A percentile compares a stretch with the other conserved stretches of the same genome.
These are phyloP conservation scores for Champsocephalus esox DNA, from an alignment of 2,797 vertebrate genomes.

Conservation along the genomic window DNA sequence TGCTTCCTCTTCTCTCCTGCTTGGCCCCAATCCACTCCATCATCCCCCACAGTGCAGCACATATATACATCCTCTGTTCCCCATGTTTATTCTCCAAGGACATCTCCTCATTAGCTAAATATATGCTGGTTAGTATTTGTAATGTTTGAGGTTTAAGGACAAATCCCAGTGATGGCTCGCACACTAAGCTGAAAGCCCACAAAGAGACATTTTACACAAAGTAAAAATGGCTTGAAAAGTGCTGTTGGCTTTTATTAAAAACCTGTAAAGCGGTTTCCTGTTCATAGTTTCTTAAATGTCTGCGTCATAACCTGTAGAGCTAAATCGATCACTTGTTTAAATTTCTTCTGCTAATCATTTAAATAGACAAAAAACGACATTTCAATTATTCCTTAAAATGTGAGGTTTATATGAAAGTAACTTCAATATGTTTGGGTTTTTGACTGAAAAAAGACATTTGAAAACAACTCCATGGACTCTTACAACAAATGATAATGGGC, in stretches of 20 bases:
- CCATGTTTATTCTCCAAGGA: slow-evolving; percentile 74
- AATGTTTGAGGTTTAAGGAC: slow-evolving; percentile 67
- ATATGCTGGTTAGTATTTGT: slow-evolving; percentile 75
- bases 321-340: not conserved
- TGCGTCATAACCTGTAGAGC: not conserved
- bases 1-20: slow-evolving; percentile 80
- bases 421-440: not conserved
- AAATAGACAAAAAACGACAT: no score
- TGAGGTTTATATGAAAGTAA: not conserved
- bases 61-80: slow-evolving; percentile 72
- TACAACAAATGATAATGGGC: not conserved
- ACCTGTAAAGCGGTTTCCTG: not conserved
- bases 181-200: slow-evolving; percentile 32
- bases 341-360: not conserved
- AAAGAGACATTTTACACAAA: slow-evolving; percentile 29
- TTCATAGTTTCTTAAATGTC: slow-evolving; percentile 4
- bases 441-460: not conserved
- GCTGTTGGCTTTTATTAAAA: slow-evolving; percentile 13
- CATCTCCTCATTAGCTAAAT: slow-evolving; percentile 79
- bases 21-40: slow-evolving; percentile 76
- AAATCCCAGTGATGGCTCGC: slow-evolving; percentile 41
- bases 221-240: slow-evolving; percentile 4
- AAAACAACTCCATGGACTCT: not conserved
- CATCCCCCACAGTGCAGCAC: slow-evolving; percentile 76
- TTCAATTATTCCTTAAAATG: not conserved